phyloP scores from a whole-genome alignment of 2,888 invertebrate species.

The Branchipolynoe longqiensis region DNA sequence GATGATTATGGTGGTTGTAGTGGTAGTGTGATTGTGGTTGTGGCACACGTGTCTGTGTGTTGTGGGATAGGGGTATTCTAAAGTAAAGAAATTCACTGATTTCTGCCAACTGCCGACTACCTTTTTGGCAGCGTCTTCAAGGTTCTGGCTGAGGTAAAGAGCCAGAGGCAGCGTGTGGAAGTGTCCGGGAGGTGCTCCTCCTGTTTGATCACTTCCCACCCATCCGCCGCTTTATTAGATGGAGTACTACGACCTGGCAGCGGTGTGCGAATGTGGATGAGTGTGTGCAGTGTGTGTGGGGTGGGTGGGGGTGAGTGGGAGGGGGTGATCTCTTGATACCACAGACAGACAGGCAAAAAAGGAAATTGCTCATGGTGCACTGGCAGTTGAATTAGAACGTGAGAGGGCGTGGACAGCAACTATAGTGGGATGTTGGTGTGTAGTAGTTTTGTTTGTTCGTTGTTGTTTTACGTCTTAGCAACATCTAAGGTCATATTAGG shows the following conservation, averaged over 20 bases:
- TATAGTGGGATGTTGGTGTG: no score
- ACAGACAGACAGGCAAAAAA: background rate
- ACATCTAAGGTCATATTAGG: no score
- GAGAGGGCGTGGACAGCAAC: background rate
- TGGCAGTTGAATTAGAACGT: background rate
- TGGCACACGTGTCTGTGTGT: background rate
- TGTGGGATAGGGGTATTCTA: no score
- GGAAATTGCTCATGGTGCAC: background rate
- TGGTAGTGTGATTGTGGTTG: no score
- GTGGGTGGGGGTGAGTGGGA: no score
- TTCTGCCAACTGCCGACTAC: conserved; percentile 14
- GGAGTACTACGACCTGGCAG: conserved; percentile 29
- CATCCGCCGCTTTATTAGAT: conserved; percentile 24
- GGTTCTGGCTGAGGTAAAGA: conserved; percentile 1
- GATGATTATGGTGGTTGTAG: no score
- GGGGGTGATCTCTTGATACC: background rate
- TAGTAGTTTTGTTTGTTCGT: no score
- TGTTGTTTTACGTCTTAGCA: no score
- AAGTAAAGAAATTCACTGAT: background rate
- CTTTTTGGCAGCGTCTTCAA: conserved; percentile 17
- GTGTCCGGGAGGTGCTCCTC: background rate
- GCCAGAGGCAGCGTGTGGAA: background rate
- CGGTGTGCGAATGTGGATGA: background rate
- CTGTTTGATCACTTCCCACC: conserved; percentile 39
- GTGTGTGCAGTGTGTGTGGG: background rate